Evolutionary conservation across 2,888 invertebrate genomes (phyloP), one percentile per base, ranked within the genome.

Genomic region (Celastrina argiolus): DNA sequence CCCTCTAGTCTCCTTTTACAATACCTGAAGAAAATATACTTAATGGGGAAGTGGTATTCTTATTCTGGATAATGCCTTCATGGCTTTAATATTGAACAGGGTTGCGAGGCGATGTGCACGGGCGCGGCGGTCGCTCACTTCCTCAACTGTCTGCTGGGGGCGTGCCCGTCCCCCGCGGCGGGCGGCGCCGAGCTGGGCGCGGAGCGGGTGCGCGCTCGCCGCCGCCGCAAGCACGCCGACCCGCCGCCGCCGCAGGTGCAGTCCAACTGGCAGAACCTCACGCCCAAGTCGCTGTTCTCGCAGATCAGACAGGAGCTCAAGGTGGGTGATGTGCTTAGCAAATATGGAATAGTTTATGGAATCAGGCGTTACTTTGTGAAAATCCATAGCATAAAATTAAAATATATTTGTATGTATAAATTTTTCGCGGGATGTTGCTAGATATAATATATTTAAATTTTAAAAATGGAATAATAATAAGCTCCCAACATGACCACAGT

Each of bases 61-160:
- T n/a, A n/a, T n/a, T n/a, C n/a, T n/a, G n/a, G n/a, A n/a, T n/a
- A n/a, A n/a, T n/a, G n/a, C n/a, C n/a, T n/a, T n/a, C n/a, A n/a
- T 14, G n/a, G 56, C 31, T 41, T 8, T 61, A 12, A 64, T 12
- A 26, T 56, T 8, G 0, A 31, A 67, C 56, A 95, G 94, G 94
- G 95, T 68, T 96, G 96, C 66, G 98, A 98, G 83, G 93, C 97
- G 80, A 97, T 98, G 95, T 96, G 96, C 81, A 91, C 98, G 70
- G 96, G 98, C 0, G 94, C 96, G 1, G 98, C 97, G 1, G 95
- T 98, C 66, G 96, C 98, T 70, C 99, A 99, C 85, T 99, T 99
- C 88, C 92, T 99, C 69, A 99, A 99, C 88, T 99, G 99, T 80
- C 94, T 98, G 79, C 86, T 99, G 66, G 97, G 98, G 67, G 92